Evolutionary conservation across 2,797 vertebrate genomes (phyloP).

Genomic region (Chaenodraco wilsoni): DNA sequence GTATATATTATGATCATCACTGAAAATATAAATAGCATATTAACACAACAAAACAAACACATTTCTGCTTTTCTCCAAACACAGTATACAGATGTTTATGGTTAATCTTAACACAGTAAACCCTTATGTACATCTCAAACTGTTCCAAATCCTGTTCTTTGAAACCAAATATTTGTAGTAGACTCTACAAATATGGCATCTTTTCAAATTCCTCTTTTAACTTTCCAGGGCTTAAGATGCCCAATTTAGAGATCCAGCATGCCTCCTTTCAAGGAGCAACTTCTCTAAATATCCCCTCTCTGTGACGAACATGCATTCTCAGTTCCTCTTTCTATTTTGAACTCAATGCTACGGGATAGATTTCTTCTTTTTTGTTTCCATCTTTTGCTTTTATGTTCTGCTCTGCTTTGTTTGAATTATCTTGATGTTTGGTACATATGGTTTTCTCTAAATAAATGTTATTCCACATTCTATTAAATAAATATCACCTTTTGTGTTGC

Average conservation of each 20-base stretch:
- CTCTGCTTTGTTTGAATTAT: background rate
- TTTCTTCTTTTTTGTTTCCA: background rate
- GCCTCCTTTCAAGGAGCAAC: background rate
- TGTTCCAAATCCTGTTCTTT: constrained; percentile 7
- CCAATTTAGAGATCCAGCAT: constrained; percentile 8
- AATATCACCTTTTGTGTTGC: background rate
- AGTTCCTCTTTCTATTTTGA: background rate
- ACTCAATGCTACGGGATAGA: background rate
- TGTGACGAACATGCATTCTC: background rate
- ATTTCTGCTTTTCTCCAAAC: background rate
- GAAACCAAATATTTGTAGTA: constrained; percentile 1
- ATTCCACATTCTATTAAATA: background rate
- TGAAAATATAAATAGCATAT: background rate
- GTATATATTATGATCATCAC: background rate
- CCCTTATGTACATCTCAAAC: background rate
- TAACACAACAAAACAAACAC: background rate
- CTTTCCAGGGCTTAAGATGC: background rate
- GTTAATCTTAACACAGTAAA: background rate
- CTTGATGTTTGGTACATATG: background rate
- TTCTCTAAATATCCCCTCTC: background rate
- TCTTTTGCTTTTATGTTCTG: background rate
- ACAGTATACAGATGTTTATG: background rate
- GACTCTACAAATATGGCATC: constrained; percentile 7
- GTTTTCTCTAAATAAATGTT: background rate
- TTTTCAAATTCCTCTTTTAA: background rate